Percentiles rank a stretch among this genome's conserved stretches.
phyloP scores from a whole-genome alignment of 35 echinoderm and acorn worm genomes.

The Eucidaris tribuloides region DNA sequence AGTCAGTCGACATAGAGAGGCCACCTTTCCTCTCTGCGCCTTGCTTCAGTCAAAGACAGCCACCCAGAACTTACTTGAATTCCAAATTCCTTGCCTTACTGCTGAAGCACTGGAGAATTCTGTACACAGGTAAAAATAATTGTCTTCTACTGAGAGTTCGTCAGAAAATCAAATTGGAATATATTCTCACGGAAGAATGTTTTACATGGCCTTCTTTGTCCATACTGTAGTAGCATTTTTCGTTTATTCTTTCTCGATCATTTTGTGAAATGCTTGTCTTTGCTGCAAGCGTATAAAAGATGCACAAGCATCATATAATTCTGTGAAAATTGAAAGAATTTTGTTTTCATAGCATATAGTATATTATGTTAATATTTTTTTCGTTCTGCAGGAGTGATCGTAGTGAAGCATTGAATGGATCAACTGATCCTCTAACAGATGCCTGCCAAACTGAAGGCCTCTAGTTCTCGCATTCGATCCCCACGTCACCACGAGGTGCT shows the following conservation, averaged over 20 bases:
- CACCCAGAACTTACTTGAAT: slow-evolving; percentile 50
- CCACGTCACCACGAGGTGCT: slow-evolving; percentile 40
- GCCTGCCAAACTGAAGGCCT: slow-evolving; percentile 41
- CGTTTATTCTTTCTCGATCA: too few species aligned
- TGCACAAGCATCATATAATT: too few species aligned
- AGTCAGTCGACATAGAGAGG: slow-evolving; percentile 84
- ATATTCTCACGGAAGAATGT: too few species aligned
- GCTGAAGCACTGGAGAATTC: slow-evolving; percentile 82
- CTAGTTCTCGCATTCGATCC: slow-evolving; percentile 6
- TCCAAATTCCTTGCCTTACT: slow-evolving; percentile 77
- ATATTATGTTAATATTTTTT: too few species aligned
- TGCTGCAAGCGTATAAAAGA: too few species aligned
- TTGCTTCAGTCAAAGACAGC: slow-evolving; percentile 74
- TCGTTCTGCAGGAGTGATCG: neutral
- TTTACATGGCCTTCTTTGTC: too few species aligned
- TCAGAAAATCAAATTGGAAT: too few species aligned
- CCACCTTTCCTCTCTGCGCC: slow-evolving; percentile 68
- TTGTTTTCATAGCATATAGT: too few species aligned
- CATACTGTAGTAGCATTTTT: too few species aligned
- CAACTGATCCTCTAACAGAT: slow-evolving; percentile 16
- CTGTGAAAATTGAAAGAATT: too few species aligned
- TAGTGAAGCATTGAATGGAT: slow-evolving; percentile 5
- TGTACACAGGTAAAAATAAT: slow-evolving; percentile 62
- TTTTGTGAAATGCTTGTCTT: too few species aligned
- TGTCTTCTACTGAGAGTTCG: too few species aligned